These are phyloP conservation scores for Stictocephala bisonia DNA, from an alignment of 2,888 invertebrate genomes.

Conservation along the genomic window DNA sequence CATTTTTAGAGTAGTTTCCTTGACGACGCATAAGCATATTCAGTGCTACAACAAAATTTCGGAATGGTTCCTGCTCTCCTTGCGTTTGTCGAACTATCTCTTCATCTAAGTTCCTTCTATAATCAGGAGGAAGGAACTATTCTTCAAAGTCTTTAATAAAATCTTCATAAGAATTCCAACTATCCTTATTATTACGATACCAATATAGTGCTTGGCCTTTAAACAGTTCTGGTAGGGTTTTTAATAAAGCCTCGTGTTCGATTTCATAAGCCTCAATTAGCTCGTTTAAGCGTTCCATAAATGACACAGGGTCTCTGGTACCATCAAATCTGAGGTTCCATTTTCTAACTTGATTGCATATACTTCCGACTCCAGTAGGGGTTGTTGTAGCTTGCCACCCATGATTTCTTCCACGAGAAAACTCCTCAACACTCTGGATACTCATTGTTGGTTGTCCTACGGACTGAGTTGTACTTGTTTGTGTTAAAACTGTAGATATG, in stretches of 20 bases:
- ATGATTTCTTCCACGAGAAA: too few relatives aligned
- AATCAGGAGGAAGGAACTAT: background rate
- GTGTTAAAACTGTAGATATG: too few relatives aligned
- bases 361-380: too few relatives aligned
- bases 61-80: slow-evolving; percentile 7
- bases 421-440: too few relatives aligned
- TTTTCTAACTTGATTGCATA: background rate
- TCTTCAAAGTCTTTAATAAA: background rate
- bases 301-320: background rate
- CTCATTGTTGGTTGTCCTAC: too few relatives aligned
- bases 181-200: slow-evolving; percentile 6
- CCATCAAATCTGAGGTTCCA: slow-evolving; percentile 13
- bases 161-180: background rate
- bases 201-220: background rate
- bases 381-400: too few relatives aligned
- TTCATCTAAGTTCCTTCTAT: background rate
- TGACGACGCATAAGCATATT: background rate
- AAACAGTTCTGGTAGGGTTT: slow-evolving; percentile 2
- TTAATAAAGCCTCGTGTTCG: background rate
- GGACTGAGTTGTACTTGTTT: too few relatives aligned
- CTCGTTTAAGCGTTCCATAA: background rate
- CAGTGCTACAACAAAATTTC: background rate
- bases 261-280: background rate
- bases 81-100: background rate
- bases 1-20: background rate